Evolutionary conservation across 2,888 invertebrate species (phyloP).

Genomic region (Smittia aterrima): DNA sequence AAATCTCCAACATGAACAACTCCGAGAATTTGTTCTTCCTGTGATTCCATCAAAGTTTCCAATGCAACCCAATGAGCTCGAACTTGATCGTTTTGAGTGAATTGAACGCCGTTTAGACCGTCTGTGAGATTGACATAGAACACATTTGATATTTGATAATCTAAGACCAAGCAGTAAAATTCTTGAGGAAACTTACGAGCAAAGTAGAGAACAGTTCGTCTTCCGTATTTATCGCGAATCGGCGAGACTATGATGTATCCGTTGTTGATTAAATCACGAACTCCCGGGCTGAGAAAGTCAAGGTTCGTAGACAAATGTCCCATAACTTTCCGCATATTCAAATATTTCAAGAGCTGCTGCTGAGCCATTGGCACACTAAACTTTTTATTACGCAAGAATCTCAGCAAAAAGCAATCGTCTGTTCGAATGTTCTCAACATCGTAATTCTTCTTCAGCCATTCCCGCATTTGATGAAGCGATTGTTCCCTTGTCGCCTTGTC

Average conservation of each 20-base stretch:
- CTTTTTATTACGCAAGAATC: conserved; percentile 75
- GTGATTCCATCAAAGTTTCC: conserved; percentile 73
- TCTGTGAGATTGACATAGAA: conserved; percentile 53
- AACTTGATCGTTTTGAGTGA: conserved; percentile 68
- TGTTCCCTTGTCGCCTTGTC: conserved; percentile 63
- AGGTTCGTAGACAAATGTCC: conserved; percentile 63
- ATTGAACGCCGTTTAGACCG: conserved; percentile 66
- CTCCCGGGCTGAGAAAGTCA: conserved; percentile 62
- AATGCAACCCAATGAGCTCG: conserved; percentile 69
- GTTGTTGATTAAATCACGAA: conserved; percentile 64
- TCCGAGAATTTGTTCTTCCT: conserved; percentile 72
- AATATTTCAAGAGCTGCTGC: conserved; percentile 72
- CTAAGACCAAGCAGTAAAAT: too few relatives aligned
- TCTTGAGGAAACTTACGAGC: conserved; percentile 44
- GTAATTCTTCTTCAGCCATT: conserved; percentile 68
- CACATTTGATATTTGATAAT: conserved; percentile 21
- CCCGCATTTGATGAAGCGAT: conserved; percentile 63
- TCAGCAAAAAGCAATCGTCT: conserved; percentile 70
- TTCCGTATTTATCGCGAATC: conserved; percentile 67
- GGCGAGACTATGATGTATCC: conserved; percentile 78
- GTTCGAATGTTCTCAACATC: conserved; percentile 67
- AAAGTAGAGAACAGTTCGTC: conserved; percentile 66
- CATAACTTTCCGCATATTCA: conserved; percentile 69
- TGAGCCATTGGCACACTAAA: conserved; percentile 77
- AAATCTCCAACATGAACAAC: conserved; percentile 72